phyloP scores from a whole-genome alignment of 2,113 vertebrate species.

The Mesocricetus auratus region DNA sequence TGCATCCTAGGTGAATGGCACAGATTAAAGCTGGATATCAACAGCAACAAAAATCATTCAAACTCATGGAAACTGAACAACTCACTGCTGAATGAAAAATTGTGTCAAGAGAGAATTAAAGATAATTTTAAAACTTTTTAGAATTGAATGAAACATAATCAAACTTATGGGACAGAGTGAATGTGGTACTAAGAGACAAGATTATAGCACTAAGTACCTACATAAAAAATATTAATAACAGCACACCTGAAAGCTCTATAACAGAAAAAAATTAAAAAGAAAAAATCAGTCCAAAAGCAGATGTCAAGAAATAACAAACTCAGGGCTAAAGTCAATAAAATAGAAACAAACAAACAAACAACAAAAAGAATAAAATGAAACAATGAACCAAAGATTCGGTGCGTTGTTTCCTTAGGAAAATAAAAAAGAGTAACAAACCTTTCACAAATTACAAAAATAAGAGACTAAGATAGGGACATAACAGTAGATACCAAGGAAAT shows the following conservation, averaged over 20 bases:
- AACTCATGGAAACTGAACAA: no score
- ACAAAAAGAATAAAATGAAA: neutral
- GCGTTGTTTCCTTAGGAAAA: neutral
- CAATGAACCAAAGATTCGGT: neutral
- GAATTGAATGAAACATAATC: neutral
- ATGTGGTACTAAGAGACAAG: neutral
- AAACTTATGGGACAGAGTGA: neutral
- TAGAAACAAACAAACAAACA: no score
- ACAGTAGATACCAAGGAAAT: neutral
- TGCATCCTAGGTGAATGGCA: no score
- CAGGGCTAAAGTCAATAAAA: no score
- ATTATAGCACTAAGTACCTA: neutral
- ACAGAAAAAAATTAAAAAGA: neutral
- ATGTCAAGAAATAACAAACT: neutral
- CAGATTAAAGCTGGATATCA: no score
- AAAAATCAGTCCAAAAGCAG: neutral
- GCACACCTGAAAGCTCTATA: neutral
- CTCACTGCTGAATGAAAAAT: no score
- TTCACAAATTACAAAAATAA: neutral
- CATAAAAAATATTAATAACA: neutral
- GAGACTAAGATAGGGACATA: neutral
- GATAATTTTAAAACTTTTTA: no score
- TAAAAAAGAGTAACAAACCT: neutral
- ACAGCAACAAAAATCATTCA: no score
- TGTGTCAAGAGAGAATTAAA: no score